Evolutionary conservation across 2,888 invertebrate genomes (phyloP), one percentile per base, ranked within the genome.

Genomic region (Trisateles emortualis): DNA sequence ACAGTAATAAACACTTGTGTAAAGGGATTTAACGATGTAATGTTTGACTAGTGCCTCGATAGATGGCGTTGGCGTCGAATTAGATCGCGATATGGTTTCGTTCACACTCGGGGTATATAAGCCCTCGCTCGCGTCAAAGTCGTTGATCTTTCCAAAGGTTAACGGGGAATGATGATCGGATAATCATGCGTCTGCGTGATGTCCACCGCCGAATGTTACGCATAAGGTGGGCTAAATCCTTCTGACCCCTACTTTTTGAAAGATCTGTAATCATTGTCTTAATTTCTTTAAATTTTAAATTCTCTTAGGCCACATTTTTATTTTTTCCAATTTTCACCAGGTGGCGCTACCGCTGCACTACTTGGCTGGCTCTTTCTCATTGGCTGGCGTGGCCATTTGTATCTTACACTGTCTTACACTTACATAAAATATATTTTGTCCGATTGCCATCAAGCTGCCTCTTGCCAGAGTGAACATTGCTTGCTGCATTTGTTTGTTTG

Each of bases 81-180:
- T 83, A 68, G 58, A 77, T 70, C 78, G 70, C 81, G 81, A 59
- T 79, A 81, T 74, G 67, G 78, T 80, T 82, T 65, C 60, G 69
- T 72, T 75, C 42, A 41, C 59, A 32, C 13, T 40, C 44, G 6
- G 5, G 10, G 38, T 38, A 47, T 35, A 50, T 41, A 49, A 39
- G 16, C 11, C 22, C 10, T 11, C 13, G 1, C 10, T 2, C 0
- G 0, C 9, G 1, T 0, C 0, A 0, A 0, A 0, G 0, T 1
- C 1, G 0, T 63, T 26, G 90, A 91, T 92, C 91, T 91, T 90
- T 91, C 91, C 75, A 86, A 89, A 90, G 91, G 90, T 91, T 89
- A 72, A 90, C 79, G 90, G 91, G 88, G 91, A 55, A 81, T 92
- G 92, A 92, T 92, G 92, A 92, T 90, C 78, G 88, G 90, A 78